These are phyloP conservation scores for Cryptops parisi DNA, from an alignment of 2,888 invertebrate genomes.

Conservation along the genomic window DNA sequence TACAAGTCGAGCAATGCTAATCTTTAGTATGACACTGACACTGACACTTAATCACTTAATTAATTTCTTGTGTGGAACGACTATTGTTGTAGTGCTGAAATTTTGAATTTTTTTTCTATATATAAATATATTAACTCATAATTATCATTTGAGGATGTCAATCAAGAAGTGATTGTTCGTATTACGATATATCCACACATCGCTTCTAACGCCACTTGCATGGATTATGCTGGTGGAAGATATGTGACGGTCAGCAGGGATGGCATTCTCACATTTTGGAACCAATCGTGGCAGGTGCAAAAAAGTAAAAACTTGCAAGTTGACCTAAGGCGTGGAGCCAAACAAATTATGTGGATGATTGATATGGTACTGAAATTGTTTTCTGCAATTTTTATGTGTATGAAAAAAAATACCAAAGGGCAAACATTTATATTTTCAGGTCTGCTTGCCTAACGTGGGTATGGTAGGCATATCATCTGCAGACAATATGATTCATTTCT, in stretches of 20 bases:
- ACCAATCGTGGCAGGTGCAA: background rate
- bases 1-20: background rate
- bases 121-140: background rate
- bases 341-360: background rate
- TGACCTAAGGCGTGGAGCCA: background rate
- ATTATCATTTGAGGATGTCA: too few relatives aligned
- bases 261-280: background rate
- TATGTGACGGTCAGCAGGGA: constrained; percentile 7
- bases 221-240: background rate
- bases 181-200: background rate
- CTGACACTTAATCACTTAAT: too few relatives aligned
- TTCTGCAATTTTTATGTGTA: background rate
- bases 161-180: background rate
- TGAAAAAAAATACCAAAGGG: background rate
- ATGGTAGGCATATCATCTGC: background rate
- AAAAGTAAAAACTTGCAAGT: background rate
- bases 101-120: too few relatives aligned
- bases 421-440: background rate
- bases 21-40: background rate
- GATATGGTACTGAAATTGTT: constrained; percentile 2
- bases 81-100: too few relatives aligned
- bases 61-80: too few relatives aligned
- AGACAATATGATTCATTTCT: background rate
- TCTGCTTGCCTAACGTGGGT: background rate
- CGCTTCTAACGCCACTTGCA: background rate